These are phyloP conservation scores for Brachionus angularis DNA, from an alignment of 1,140 invertebrate species.

Conservation along the genomic window DNA sequence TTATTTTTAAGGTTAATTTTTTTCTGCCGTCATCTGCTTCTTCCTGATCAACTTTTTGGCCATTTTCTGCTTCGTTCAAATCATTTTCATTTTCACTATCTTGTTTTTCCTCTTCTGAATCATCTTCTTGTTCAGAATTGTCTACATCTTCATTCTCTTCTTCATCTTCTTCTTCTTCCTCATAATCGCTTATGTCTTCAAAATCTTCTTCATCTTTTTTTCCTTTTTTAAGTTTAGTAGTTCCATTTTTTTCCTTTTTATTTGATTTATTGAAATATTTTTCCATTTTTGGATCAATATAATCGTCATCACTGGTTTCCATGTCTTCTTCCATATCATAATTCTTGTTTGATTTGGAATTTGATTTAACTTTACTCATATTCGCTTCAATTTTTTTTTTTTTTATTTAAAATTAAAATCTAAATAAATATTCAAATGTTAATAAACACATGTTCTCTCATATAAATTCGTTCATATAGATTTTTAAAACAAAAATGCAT, in stretches of 20 bases:
- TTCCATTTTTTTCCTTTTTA: neutral
- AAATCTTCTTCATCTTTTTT: slow-evolving; percentile 10
- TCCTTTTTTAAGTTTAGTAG: neutral
- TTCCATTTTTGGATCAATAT: slow-evolving; percentile 40
- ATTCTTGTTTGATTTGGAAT: neutral
- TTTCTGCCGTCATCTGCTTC: slow-evolving; percentile 39
- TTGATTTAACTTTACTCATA: slow-evolving; percentile 36
- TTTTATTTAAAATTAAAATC: too few relatives aligned
- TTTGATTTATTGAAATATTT: slow-evolving; percentile 23
- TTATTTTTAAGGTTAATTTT: slow-evolving; percentile 41
- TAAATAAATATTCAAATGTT: too few relatives aligned
- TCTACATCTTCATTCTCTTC: slow-evolving; percentile 46
- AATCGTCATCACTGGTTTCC: slow-evolving; percentile 39
- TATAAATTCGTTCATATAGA: too few relatives aligned
- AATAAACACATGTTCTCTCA: too few relatives aligned
- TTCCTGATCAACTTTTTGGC: too few relatives aligned
- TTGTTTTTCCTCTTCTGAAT: slow-evolving; percentile 22
- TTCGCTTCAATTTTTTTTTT: neutral
- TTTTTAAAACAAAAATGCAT: too few relatives aligned
- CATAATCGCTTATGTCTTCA: slow-evolving; percentile 36
- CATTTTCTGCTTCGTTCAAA: neutral
- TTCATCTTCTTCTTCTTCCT: slow-evolving; percentile 64
- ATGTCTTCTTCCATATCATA: neutral
- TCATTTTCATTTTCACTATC: neutral
- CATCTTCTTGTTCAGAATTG: slow-evolving; percentile 28